A percentile compares a stretch with the other conserved stretches of the same genome.
Conservation (phyloP, 2,888 invertebrate species). For the Escarpia spicata region DNA sequence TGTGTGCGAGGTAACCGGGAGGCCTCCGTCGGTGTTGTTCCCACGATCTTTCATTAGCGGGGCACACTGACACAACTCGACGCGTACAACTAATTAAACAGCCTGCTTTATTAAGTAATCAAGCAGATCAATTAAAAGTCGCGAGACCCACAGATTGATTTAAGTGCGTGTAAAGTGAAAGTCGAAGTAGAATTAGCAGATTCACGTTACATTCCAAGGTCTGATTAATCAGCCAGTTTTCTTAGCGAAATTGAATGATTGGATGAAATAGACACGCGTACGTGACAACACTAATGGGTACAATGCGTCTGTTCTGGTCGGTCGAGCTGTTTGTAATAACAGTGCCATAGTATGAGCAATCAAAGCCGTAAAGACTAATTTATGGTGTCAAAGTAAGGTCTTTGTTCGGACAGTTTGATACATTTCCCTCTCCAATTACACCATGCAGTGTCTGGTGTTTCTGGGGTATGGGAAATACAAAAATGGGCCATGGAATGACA, state of each 20-base stretch:
- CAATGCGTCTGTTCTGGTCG: not conserved
- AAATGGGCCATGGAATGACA: too few relatives aligned
- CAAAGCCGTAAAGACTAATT: not conserved
- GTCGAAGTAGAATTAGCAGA: not conserved
- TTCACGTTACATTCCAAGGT: not conserved
- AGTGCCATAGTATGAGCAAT: not conserved
- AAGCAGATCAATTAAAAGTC: not conserved
- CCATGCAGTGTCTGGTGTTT: too few relatives aligned
- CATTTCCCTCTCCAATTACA: not conserved
- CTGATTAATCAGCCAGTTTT: not conserved
- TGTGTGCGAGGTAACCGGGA: not conserved
- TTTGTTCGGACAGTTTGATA: not conserved
- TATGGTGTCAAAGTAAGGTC: not conserved
- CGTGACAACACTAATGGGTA: not conserved
- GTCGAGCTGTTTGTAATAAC: not conserved
- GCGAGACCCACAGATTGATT: not conserved
- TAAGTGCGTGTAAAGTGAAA: not conserved
- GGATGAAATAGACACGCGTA: not conserved
- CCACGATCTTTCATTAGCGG: conserved; percentile 10
- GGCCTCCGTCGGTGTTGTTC: not conserved
- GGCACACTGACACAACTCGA: not conserved
- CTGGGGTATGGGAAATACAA: too few relatives aligned
- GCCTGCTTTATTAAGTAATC: not conserved
- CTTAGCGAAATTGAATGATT: not conserved
- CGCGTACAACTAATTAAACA: not conserved